Evolutionary conservation across 2,888 invertebrate genomes (phyloP).

Genomic region (Dinocampus coccinellae): DNA sequence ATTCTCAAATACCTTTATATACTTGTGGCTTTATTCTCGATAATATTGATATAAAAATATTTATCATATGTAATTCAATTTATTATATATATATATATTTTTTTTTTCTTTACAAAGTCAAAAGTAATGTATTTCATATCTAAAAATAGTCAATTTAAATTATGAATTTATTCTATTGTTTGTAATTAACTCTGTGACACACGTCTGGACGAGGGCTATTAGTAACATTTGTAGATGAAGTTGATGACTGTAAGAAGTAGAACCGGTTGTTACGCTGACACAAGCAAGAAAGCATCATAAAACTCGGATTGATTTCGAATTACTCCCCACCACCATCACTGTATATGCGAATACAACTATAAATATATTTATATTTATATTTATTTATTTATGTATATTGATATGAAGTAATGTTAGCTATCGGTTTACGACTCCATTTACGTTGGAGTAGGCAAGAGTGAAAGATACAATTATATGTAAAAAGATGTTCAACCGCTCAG

Average conservation of each 20-base stretch:
- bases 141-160: no score
- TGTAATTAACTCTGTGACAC: not conserved
- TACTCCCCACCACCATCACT: conserved; percentile 7
- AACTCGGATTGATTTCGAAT: conserved; percentile 48
- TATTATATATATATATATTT: not conserved
- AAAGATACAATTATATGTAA: conserved; percentile 11
- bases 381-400: conserved; percentile 7
- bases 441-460: conserved; percentile 4
- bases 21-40: not conserved
- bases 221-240: conserved; percentile 34
- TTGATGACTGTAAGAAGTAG: conserved; percentile 50
- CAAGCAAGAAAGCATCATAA: conserved; percentile 48
- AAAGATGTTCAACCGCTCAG: conserved; percentile 8
- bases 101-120: no score
- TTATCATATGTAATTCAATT: not conserved
- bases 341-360: not conserved
- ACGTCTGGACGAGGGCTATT: conserved; percentile 15
- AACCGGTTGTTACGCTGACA: conserved; percentile 55
- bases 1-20: conserved; percentile 2
- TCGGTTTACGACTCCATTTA: conserved; percentile 29
- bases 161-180: conserved; percentile 9
- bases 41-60: conserved; percentile 27
- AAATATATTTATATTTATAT: not conserved
- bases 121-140: no score
- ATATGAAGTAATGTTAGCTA: conserved; percentile 7